Conservation (phyloP, 2,113 vertebrate species). For the Agelaius phoeniceus region DNA sequence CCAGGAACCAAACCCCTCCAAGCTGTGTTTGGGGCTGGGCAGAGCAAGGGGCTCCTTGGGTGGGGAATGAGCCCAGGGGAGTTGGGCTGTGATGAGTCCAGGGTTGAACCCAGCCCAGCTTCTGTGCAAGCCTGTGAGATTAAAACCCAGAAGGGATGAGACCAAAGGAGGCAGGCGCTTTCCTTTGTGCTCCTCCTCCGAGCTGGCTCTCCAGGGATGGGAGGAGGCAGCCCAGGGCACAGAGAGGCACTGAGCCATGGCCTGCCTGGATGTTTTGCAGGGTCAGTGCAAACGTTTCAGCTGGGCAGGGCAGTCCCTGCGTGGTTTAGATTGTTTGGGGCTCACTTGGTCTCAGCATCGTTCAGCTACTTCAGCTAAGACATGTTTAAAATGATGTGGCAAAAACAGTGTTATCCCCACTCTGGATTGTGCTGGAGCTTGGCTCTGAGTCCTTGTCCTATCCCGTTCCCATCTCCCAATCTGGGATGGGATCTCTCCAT, state of each 20-base stretch:
- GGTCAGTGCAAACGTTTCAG: neutral
- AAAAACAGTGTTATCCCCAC: neutral
- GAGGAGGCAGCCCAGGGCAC: neutral
- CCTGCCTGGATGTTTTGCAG: neutral
- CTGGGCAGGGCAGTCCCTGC: neutral
- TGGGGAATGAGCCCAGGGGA: neutral
- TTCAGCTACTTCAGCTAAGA: conserved; percentile 7
- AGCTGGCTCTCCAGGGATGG: neutral
- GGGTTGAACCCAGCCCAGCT: conserved; percentile 7
- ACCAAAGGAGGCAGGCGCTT: neutral
- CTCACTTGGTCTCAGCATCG: neutral
- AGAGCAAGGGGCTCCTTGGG: neutral
- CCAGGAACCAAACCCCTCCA: neutral
- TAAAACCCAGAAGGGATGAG: neutral
- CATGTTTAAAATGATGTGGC: conserved; percentile 15
- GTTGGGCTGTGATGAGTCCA: neutral
- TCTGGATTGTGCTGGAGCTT: conserved; percentile 24
- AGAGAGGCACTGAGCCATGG: neutral
- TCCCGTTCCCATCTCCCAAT: conserved; percentile 7
- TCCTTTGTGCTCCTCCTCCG: neutral
- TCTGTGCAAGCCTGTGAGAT: neutral
- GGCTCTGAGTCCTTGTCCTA: neutral
- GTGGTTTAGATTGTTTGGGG: neutral
- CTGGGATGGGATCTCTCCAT: conserved; percentile 35
- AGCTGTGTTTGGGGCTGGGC: neutral